Conservation (phyloP, 2,113 vertebrate genomes). For the human (Homo sapiens) region DNA sequence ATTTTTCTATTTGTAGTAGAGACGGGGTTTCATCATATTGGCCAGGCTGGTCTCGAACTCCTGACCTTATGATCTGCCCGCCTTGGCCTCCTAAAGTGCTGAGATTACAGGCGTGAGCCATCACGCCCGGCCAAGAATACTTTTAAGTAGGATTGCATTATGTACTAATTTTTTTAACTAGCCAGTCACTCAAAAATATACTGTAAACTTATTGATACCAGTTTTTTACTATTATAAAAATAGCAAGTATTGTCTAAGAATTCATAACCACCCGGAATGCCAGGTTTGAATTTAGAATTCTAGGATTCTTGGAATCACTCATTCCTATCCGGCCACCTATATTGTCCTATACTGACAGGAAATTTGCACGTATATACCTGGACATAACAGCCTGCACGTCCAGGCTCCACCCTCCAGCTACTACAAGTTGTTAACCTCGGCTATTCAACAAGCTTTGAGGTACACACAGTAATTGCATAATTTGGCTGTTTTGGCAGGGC, state of each 20-base stretch:
- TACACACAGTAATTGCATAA: neutral
- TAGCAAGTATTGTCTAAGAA: neutral
- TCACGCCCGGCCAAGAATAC: accelerated
- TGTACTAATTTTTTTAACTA: neutral
- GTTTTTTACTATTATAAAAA: neutral
- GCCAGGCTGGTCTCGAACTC: no score
- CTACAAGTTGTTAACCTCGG: neutral
- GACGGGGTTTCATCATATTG: no score
- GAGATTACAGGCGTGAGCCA: no score
- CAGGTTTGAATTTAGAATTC: neutral
- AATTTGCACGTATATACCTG: neutral
- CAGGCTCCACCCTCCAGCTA: neutral
- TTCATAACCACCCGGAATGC: neutral
- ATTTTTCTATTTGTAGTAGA: no score
- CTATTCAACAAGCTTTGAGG: neutral
- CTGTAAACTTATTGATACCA: neutral
- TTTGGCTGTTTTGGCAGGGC: neutral
- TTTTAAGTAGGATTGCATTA: neutral
- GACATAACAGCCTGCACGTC: neutral
- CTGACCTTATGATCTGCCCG: no score
- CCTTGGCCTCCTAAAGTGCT: no score
- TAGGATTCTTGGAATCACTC: neutral
- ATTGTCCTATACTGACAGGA: neutral
- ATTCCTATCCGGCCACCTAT: neutral
- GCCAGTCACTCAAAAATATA: neutral